Evolutionary conservation across 2,888 invertebrate genomes (phyloP), one percentile per base, ranked within the genome.

Genomic region (Lithophane leautieri): DNA sequence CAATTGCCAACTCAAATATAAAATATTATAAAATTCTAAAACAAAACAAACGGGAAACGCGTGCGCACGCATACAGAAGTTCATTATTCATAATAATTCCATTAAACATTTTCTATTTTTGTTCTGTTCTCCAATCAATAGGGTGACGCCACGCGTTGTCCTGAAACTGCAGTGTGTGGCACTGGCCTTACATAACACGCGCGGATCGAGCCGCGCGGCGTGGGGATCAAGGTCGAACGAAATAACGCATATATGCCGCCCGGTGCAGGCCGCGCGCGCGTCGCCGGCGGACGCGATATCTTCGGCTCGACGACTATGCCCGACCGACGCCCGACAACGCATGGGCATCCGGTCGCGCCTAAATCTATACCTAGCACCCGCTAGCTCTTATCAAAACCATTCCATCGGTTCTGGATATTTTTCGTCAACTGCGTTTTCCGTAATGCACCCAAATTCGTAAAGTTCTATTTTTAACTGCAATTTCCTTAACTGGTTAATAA

Each of bases 201-300:
- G 94, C 94, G 88, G 89, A 90, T 90, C 90, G 88, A 90, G 90
- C 91, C 89, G 91, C 90, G 89, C 91, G 93, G 95, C 94, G 96
- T 94, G 95, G 94, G 94, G 96, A 96, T 95, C 96, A 96, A 96
- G 96, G 96, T 90, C 95, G 90, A 87, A 90, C 90, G 90, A 93
- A 94, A 92, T 93, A 93, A 92, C 92, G 93, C 93, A 91, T 91
- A 89, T 88, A 61, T 40, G 87, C 72, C 81, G 87, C 72, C 81
- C 84, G 83, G 84, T 89, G 91, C 90, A 89, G 86, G 86, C 74
- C 79, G 83, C 65, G 73, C 70, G 54, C 71, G 66, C 72, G 73
- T 58, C 34, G 65, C 60, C 63, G 63, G 28, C 81, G 73, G 78
- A 76, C 82, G 65, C 66, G 69, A 58, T 73, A 84, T 75, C 70